phyloP scores from a whole-genome alignment of 2,113 vertebrate genomes.

The Podarcis cretensis region DNA sequence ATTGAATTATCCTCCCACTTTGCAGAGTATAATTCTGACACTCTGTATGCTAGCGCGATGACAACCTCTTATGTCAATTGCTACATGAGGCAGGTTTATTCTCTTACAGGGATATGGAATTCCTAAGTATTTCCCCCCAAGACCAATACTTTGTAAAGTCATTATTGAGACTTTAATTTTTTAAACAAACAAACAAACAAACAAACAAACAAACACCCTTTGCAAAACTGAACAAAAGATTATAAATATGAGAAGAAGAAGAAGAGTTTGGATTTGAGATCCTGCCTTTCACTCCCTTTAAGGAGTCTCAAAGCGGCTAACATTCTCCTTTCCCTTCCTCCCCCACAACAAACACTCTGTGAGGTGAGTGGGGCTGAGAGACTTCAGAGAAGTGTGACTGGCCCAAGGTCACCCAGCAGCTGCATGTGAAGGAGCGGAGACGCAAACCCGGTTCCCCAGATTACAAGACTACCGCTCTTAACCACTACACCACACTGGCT shows the following conservation, averaged over 20 bases:
- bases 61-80: background rate
- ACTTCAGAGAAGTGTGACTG: too few relatives aligned
- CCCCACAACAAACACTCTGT: too few relatives aligned
- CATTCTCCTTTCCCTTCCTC: too few relatives aligned
- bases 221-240: background rate
- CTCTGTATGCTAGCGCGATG: background rate
- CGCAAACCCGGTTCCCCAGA: too few relatives aligned
- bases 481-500: too few relatives aligned
- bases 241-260: background rate
- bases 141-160: background rate
- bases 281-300: too few relatives aligned
- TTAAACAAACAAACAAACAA: background rate
- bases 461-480: too few relatives aligned
- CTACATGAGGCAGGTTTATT: background rate
- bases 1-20: background rate
- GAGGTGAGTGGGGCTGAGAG: too few relatives aligned
- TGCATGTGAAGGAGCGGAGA: too few relatives aligned
- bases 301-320: too few relatives aligned
- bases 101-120: background rate
- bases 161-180: background rate
- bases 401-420: too few relatives aligned
- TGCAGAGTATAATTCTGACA: background rate
- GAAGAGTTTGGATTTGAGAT: too few relatives aligned
- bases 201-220: background rate
- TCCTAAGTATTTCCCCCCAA: background rate